Base-by-base conservation (phyloP, 2,113 vertebrate species). In the Cromileptes altivelis region DNA sequence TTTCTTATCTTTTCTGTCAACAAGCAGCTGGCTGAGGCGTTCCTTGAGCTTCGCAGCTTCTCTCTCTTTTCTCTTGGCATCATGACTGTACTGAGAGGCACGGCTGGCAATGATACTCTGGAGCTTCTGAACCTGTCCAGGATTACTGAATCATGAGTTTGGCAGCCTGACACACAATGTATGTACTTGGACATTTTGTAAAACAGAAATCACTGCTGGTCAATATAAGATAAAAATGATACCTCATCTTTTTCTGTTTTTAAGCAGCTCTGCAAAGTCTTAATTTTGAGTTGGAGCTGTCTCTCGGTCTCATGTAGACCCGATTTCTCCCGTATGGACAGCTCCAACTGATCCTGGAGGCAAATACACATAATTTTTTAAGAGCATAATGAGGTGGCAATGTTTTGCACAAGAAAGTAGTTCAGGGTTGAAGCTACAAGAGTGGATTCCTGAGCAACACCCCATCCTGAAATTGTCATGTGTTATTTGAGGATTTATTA, bases 181-280 rank as follows among this genome's bases (percentile, higher is more conserved):
- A n/a, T 14, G 10, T 5, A 21, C 13, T 19, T 23, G 21, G 18
- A 37, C 12, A 70, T 27, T 42, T 25, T 33, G 17, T 23, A 9
- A 58, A 52, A 7, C 13, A 11, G 21, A 19, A 13, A 60, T 0
- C 12, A 47, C 1, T n/a, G 15, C 4, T 49, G n/a, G 17, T 64
- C 11, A n/a, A 57, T 25, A 12, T 17, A 63, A 3, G 6, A 45
- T 21, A 21, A 27, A 27, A 37, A 12, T 12, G 11, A 94, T 93
- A 99, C 98, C 96, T 99, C 98, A 63, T 99, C 98, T 86, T 99
- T 99, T 83, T 99, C 98, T 55, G 96, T 98, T 95, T 98, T 99
- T 78, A 99, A 95, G 83, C 97, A 96, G 88, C 96, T 97, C 85
- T 98, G 97, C 80, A 99, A 91, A 86, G 96, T 98, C 90, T 96